Evolutionary conservation across 2,888 invertebrate species (phyloP).

Genomic region (Brenthis ino): DNA sequence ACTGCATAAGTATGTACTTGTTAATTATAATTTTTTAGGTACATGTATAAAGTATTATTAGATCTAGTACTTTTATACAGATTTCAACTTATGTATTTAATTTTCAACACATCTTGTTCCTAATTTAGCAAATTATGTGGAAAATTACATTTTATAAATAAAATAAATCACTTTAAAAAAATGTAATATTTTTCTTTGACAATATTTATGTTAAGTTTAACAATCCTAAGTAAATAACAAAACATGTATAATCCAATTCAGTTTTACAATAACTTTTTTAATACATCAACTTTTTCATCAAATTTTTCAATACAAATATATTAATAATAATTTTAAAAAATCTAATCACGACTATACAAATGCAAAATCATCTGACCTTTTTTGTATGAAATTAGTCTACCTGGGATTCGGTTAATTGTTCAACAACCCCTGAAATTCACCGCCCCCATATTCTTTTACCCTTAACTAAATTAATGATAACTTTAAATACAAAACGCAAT

Average conservation of each 20-base stretch:
- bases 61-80: too few relatives aligned
- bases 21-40: too few relatives aligned
- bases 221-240: too few relatives aligned
- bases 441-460: constrained; percentile 56
- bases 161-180: too few relatives aligned
- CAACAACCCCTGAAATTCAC: constrained; percentile 72
- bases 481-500: background rate
- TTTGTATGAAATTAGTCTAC: constrained; percentile 69
- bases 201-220: too few relatives aligned
- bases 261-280: background rate
- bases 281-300: background rate
- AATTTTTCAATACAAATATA: constrained; percentile 25
- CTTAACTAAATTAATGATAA: constrained; percentile 41
- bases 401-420: constrained; percentile 75
- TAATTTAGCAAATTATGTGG: too few relatives aligned
- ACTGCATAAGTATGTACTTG: too few relatives aligned
- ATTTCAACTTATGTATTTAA: too few relatives aligned
- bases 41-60: too few relatives aligned
- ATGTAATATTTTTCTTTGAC: too few relatives aligned
- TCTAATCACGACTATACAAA: constrained; percentile 48
- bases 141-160: too few relatives aligned
- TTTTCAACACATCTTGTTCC: too few relatives aligned
- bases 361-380: constrained; percentile 57
- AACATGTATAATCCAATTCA: background rate
- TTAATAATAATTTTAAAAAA: constrained; percentile 39